Conservation (phyloP, 2,113 vertebrate species). For the Lamprologus sp. region DNA sequence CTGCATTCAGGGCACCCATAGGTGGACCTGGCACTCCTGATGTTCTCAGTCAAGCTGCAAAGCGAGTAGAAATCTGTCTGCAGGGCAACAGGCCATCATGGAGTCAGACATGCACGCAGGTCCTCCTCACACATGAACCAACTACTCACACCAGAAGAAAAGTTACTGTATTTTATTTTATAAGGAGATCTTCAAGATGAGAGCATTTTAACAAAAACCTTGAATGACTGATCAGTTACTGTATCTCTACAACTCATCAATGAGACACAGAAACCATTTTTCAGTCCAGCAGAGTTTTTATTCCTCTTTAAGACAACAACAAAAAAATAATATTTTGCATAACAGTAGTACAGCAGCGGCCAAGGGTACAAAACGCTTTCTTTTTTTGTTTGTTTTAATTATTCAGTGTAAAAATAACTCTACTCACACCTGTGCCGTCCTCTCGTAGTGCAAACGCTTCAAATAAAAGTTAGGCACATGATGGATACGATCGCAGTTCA, state of each 20-base stretch:
- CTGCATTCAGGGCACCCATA: not conserved
- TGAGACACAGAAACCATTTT: not conserved
- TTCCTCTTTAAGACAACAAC: slow-evolving; percentile 42
- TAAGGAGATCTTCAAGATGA: not conserved
- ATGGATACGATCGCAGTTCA: slow-evolving; percentile 45
- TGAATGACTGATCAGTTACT: not conserved
- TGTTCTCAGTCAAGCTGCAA: not conserved
- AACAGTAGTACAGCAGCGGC: slow-evolving; percentile 63
- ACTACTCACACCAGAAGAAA: accelerated
- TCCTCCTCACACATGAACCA: not conserved
- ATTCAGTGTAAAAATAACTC: slow-evolving; percentile 67
- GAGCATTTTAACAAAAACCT: not conserved
- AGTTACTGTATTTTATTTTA: not conserved
- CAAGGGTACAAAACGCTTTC: slow-evolving; percentile 42
- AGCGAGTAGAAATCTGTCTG: not conserved
- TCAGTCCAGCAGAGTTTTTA: slow-evolving; percentile 35
- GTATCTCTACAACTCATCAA: not conserved
- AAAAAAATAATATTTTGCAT: slow-evolving; percentile 52
- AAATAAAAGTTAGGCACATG: slow-evolving; percentile 65
- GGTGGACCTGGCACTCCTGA: not conserved
- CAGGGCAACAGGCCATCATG: not conserved
- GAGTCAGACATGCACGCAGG: not conserved
- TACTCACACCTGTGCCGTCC: slow-evolving; percentile 42
- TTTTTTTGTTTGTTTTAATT: not conserved
- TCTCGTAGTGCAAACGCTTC: slow-evolving; percentile 66